Conservation (phyloP, 2,113 vertebrate species). For the Scomber scombrus region DNA sequence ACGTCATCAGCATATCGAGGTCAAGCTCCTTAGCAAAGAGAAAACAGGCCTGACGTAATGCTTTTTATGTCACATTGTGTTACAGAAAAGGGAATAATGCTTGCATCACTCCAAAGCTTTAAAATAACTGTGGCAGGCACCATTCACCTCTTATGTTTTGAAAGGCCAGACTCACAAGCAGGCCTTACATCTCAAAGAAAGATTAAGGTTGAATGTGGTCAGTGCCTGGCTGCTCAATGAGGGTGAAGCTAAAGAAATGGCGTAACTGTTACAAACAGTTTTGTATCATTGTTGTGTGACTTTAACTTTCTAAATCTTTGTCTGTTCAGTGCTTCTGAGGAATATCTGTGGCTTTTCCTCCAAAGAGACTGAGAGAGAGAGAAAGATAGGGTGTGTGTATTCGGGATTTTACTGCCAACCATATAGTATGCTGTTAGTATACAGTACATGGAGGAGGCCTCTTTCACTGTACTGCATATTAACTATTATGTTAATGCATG, state of each 20-base stretch:
- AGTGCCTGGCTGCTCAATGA: constrained; percentile 42
- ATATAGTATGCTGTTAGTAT: constrained; percentile 28
- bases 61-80: constrained; percentile 57
- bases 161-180: constrained; percentile 26
- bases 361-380: constrained; percentile 21
- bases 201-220: constrained; percentile 22
- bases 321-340: constrained; percentile 43
- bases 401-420: constrained; percentile 43
- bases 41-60: constrained; percentile 33
- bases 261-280: constrained; percentile 55
- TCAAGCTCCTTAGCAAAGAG: constrained; percentile 32
- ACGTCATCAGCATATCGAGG: constrained; percentile 38
- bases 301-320: constrained; percentile 25
- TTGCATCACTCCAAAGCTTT: constrained; percentile 50
- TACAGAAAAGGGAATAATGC: constrained; percentile 63
- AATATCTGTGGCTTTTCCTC: constrained; percentile 50
- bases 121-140: constrained; percentile 36
- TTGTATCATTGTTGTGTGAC: constrained; percentile 47
- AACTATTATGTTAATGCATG: constrained; percentile 26
- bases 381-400: constrained; percentile 13
- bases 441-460: constrained; percentile 26
- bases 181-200: constrained; percentile 18
- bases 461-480: constrained; percentile 45
- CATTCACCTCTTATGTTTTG: constrained; percentile 30
- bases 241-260: constrained; percentile 62